Conservation (phyloP, 2,888 invertebrate species). For the Pyrrhia umbra region DNA sequence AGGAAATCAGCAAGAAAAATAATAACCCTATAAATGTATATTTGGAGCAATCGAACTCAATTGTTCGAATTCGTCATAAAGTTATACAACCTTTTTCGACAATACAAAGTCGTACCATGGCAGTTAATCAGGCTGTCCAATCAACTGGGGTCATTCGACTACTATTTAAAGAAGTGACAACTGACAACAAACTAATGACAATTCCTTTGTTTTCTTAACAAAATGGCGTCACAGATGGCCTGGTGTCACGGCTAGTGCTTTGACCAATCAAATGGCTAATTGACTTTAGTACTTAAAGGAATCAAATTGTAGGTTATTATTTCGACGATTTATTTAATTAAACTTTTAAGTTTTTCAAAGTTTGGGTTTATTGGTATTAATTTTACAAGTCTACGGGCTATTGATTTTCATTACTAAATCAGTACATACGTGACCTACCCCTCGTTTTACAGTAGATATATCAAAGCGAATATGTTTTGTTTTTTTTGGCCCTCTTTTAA, state of each 20-base stretch:
- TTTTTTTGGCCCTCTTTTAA: too few species aligned
- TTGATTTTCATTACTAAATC: too few species aligned
- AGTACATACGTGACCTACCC: too few species aligned
- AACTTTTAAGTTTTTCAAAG: neutral
- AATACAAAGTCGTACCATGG: constrained; percentile 3
- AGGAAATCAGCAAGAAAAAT: neutral
- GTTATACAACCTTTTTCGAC: neutral
- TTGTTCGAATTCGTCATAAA: neutral
- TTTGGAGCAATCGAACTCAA: neutral
- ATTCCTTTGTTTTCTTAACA: constrained; percentile 58
- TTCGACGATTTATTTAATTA: constrained; percentile 8
- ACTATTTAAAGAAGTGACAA: constrained; percentile 63
- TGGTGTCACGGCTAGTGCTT: constrained; percentile 53
- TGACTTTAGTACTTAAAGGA: constrained; percentile 27
- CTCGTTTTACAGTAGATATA: too few species aligned
- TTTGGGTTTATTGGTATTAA: too few species aligned
- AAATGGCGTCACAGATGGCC: constrained; percentile 48
- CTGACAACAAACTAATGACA: constrained; percentile 54
- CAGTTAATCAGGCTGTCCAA: constrained; percentile 19
- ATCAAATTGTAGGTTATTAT: constrained; percentile 29
- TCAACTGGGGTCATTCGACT: constrained; percentile 45
- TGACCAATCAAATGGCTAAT: constrained; percentile 49
- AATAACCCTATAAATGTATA: neutral
- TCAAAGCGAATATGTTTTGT: too few species aligned
- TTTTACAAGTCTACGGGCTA: neutral